These are phyloP conservation scores for Magallana nippona DNA, from an alignment of 2,888 invertebrate genomes.

Conservation along the genomic window DNA sequence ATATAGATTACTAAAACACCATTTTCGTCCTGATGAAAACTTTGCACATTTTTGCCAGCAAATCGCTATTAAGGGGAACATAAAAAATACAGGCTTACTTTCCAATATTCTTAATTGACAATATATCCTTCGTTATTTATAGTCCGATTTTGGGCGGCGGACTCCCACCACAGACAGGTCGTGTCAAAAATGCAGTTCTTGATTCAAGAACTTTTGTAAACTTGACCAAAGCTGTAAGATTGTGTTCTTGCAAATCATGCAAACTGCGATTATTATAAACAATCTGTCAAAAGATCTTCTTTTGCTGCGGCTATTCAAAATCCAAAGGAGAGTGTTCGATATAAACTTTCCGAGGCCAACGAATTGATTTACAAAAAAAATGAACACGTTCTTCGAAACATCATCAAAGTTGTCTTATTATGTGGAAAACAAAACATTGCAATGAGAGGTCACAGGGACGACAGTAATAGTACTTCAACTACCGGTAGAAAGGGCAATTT, in stretches of 20 bases:
- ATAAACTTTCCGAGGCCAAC: not conserved
- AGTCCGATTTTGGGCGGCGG: too few relatives aligned
- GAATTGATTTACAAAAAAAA: not conserved
- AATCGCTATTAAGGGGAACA: too few relatives aligned
- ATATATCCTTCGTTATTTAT: too few relatives aligned
- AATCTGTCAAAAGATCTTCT: not conserved
- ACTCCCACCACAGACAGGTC: too few relatives aligned
- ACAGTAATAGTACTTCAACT: constrained; percentile 2
- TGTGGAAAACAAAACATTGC: not conserved
- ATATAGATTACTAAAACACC: too few relatives aligned
- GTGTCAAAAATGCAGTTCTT: too few relatives aligned
- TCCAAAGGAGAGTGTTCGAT: constrained; percentile 23
- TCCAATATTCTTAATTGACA: too few relatives aligned
- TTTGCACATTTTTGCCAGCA: too few relatives aligned
- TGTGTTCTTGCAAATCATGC: constrained; percentile 33
- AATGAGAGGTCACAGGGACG: not conserved
- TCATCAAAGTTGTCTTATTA: not conserved
- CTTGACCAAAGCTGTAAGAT: constrained; percentile 34
- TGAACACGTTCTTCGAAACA: not conserved
- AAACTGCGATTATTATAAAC: too few relatives aligned
- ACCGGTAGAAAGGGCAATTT: not conserved
- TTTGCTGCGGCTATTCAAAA: constrained; percentile 2
- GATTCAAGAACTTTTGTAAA: too few relatives aligned
- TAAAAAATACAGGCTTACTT: too few relatives aligned
- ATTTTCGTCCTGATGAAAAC: too few relatives aligned